Evolutionary conservation across 2,888 invertebrate genomes (phyloP), one percentile per base, ranked within the genome.

Genomic region (Drosophila greeni): DNA sequence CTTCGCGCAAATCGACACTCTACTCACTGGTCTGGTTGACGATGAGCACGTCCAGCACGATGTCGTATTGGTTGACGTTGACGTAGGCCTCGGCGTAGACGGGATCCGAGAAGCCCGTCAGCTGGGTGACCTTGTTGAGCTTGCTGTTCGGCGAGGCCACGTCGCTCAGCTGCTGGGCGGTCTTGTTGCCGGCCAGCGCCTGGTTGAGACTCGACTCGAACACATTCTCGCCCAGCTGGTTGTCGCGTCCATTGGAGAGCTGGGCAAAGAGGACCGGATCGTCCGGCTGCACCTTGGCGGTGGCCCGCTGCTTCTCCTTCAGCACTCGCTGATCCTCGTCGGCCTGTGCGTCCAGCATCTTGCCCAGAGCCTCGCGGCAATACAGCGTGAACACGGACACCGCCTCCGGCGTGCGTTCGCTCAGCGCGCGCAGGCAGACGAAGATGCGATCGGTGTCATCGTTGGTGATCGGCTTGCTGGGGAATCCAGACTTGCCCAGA

Each of bases 81-180:
- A 99, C 99, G 86, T 99, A 97, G n/a, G 99, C 99, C 90, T 99
- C 99, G 0, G 99, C 97, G 89, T 99, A 99, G 66, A 99, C 98
- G 0, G 99, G 99, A 91, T 99, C 99, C 0, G 98, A 98, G 90
- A 99, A 99, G 14, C 99, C 99, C 5, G 99, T 99, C 85, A 99
- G 91, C 89, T 99, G 99, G 36, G 97, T 97, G 71, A 97, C 97
- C 89, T 94, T 94, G 69, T 92, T 92, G 18, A 93, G 86, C 76
- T 92, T 92, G 74, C 90, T 92, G 45, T 90, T 89, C 2, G 92
- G 91, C 23, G 91, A 89, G n/a, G 90, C 89, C 33, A 90, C 87
- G 61, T 92, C 91, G 39, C 90, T 89, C 16, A 88, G 75, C 49
- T 87, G 76, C 49, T 87, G 87, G 24, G 87, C 83, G 0, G 82